Evolutionary conservation across 2,113 vertebrate species (phyloP).

Genomic region (Zootoca vivipara): DNA sequence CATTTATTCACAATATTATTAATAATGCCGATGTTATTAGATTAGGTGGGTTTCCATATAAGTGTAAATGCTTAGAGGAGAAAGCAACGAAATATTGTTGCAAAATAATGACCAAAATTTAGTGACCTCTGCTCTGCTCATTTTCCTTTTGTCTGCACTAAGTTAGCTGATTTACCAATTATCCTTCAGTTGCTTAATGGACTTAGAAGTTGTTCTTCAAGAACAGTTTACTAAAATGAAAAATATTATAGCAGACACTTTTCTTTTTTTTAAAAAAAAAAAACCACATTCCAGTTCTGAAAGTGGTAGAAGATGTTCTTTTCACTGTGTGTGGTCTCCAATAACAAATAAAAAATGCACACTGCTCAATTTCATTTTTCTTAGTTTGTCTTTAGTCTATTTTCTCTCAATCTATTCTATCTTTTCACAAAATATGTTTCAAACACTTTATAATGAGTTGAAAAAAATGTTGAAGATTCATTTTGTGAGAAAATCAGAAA

Average conservation of each 20-base stretch:
- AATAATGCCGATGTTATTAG: neutral
- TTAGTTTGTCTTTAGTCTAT: constrained; percentile 77
- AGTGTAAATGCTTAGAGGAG: neutral
- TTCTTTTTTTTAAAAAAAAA: constrained; percentile 56
- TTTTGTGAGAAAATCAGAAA: too few species aligned
- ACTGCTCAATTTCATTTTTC: constrained; percentile 80
- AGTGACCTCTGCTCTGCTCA: neutral
- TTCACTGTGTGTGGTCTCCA: constrained; percentile 74
- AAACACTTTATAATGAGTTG: too few species aligned
- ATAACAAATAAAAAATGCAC: constrained; percentile 70
- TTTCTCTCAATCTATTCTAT: constrained; percentile 61
- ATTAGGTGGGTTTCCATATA: neutral
- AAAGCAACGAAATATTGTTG: neutral
- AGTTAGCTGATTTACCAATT: constrained; percentile 39
- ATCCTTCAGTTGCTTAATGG: constrained; percentile 38
- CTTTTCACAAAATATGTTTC: neutral
- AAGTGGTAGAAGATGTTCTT: constrained; percentile 46
- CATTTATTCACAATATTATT: constrained; percentile 9
- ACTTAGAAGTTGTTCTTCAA: constrained; percentile 55
- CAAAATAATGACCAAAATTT: neutral
- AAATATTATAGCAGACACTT: constrained; percentile 65
- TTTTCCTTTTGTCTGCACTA: neutral
- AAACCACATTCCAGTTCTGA: too few species aligned
- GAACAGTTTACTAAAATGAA: constrained; percentile 50
- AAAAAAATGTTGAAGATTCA: too few species aligned